phyloP scores from a whole-genome alignment of 1,140 invertebrate species.

The Lordiphosa mommai region DNA sequence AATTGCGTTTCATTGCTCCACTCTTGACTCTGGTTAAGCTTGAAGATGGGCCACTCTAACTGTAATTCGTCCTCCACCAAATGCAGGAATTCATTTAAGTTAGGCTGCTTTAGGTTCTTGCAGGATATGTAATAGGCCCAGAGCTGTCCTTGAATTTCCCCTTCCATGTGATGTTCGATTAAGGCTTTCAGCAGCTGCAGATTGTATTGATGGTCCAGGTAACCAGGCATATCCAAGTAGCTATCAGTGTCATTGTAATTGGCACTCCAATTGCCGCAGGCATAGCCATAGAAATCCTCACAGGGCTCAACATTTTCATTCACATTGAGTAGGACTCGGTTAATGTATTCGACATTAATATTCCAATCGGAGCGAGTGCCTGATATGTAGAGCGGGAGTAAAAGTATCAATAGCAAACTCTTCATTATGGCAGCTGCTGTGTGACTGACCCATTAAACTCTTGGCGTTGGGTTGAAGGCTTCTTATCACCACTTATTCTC shows the following conservation, averaged over 20 bases:
- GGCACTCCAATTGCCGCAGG: slow-evolving; percentile 51
- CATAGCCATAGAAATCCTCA: slow-evolving; percentile 55
- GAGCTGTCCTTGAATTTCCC: slow-evolving; percentile 19
- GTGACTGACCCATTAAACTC: slow-evolving; percentile 12
- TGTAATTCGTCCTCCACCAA: slow-evolving; percentile 24
- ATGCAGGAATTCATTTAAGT: slow-evolving; percentile 29
- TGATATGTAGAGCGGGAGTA: slow-evolving; percentile 1
- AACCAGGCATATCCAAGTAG: slow-evolving; percentile 55
- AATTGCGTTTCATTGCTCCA: slow-evolving; percentile 47
- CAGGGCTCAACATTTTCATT: slow-evolving; percentile 47
- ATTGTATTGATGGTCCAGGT: slow-evolving; percentile 51
- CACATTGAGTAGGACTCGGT: slow-evolving; percentile 38
- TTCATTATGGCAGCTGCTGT: slow-evolving; percentile 23
- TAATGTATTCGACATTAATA: slow-evolving; percentile 17
- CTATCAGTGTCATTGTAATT: slow-evolving; percentile 16
- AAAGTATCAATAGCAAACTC: slow-evolving; percentile 15
- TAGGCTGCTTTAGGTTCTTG: slow-evolving; percentile 18
- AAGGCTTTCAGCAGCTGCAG: slow-evolving; percentile 25
- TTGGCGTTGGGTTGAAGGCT: too few species aligned
- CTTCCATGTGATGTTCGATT: not conserved
- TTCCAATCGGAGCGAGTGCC: slow-evolving; percentile 2
- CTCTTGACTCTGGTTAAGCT: slow-evolving; percentile 19
- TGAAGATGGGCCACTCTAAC: slow-evolving; percentile 53
- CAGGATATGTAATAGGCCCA: slow-evolving; percentile 38
- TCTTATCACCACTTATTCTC: not conserved